Evolutionary conservation across 2,888 invertebrate species (phyloP).

Genomic region (Philonicus albiceps): DNA sequence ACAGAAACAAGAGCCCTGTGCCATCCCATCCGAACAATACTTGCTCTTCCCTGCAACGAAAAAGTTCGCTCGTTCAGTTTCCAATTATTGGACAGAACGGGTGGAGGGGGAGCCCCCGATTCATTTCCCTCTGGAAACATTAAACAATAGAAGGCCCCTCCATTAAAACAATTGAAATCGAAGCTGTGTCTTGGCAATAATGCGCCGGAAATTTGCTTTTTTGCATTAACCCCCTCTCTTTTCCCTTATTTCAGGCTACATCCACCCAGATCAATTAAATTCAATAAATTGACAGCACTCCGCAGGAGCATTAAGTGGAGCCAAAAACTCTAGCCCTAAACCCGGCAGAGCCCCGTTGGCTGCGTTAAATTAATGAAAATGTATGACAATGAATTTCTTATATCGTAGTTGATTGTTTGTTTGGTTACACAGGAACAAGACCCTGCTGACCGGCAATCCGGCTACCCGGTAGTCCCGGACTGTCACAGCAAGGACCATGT

Average conservation of each 20-base stretch:
- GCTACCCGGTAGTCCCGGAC: not conserved
- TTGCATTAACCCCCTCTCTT: not conserved
- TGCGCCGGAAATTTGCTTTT: not conserved
- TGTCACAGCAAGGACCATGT: not conserved
- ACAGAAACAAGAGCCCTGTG: not conserved
- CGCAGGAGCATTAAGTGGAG: not conserved
- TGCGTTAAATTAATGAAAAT: constrained; percentile 12
- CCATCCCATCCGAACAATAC: not conserved
- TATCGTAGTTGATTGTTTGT: constrained; percentile 26
- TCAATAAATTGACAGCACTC: constrained; percentile 17
- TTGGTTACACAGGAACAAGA: not conserved
- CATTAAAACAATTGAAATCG: not conserved
- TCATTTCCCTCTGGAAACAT: not conserved
- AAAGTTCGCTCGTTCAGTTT: not conserved
- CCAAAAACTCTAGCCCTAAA: not conserved
- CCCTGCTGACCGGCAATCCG: not conserved
- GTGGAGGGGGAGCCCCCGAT: not conserved
- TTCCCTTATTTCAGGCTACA: not conserved
- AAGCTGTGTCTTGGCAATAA: not conserved
- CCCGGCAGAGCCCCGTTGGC: not conserved
- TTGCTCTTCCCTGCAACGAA: not conserved
- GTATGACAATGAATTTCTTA: constrained; percentile 23
- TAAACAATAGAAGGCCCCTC: not conserved
- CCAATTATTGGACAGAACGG: not conserved
- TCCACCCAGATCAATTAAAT: constrained; percentile 23